phyloP scores from a whole-genome alignment of 2,797 vertebrate species.

The Cossypha caffra region DNA sequence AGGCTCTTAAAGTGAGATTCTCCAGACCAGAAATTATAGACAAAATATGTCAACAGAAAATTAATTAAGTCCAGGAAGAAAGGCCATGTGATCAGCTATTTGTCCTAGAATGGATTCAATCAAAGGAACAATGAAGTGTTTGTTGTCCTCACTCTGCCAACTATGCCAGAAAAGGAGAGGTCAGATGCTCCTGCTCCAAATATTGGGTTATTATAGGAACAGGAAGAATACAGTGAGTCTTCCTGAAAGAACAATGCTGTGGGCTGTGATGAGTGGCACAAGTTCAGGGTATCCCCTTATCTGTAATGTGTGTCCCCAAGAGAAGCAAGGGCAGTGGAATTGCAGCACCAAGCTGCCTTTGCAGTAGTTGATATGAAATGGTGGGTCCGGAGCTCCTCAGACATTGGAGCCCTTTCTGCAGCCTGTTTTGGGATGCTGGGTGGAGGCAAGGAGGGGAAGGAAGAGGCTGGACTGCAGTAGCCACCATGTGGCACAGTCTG shows the following conservation, averaged over 20 bases:
- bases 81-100: background rate
- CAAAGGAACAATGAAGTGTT: background rate
- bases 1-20: background rate
- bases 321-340: background rate
- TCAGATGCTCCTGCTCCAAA: background rate
- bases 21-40: background rate
- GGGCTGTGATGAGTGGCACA: background rate
- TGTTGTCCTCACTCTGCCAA: background rate
- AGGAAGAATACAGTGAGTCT: background rate
- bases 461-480: background rate
- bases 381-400: background rate
- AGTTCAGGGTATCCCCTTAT: background rate
- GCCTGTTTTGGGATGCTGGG: background rate
- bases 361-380: background rate
- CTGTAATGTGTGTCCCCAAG: background rate
- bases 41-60: background rate
- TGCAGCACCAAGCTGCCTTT: background rate
- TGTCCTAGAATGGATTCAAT: background rate
- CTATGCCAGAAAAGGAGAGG: background rate
- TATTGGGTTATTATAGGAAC: background rate
- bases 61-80: background rate
- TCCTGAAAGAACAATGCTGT: background rate
- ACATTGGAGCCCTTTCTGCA: background rate
- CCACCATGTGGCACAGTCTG: background rate
- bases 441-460: background rate